Conservation (phyloP, 2,113 vertebrate genomes). For the Equus quagga region DNA sequence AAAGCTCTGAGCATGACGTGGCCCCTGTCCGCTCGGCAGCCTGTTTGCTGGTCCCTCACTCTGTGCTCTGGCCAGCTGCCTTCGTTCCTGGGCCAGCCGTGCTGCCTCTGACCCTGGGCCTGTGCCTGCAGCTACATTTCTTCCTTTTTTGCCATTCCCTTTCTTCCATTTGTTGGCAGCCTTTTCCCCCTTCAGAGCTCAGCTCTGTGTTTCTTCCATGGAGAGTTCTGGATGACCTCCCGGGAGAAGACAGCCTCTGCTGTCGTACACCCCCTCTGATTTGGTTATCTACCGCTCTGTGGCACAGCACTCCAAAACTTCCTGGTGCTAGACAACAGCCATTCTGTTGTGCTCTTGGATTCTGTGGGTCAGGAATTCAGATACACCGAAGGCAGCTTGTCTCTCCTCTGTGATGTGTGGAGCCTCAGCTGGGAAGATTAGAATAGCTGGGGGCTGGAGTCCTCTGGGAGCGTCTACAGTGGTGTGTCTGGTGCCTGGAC, state of each 20-base stretch:
- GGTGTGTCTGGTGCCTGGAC: neutral
- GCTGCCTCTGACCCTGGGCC: neutral
- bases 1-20: neutral
- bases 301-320: neutral
- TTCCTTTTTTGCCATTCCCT: neutral
- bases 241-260: neutral
- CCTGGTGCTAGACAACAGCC: neutral
- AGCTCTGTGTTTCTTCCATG: too few relatives aligned
- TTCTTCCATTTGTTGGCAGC: neutral
- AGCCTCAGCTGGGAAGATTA: neutral
- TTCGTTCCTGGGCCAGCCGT: neutral
- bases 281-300: neutral
- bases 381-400: neutral
- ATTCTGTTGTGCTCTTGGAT: neutral
- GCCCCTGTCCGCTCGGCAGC: fast-evolving
- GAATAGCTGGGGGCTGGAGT: neutral
- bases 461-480: neutral
- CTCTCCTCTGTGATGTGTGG: neutral
- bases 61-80: neutral
- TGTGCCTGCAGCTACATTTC: neutral
- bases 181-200: neutral
- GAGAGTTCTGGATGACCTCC: neutral
- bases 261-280: neutral
- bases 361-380: neutral
- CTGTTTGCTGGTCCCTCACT: neutral